phyloP scores from a whole-genome alignment of 2,888 invertebrate species.

The Cheilosia impressa region DNA sequence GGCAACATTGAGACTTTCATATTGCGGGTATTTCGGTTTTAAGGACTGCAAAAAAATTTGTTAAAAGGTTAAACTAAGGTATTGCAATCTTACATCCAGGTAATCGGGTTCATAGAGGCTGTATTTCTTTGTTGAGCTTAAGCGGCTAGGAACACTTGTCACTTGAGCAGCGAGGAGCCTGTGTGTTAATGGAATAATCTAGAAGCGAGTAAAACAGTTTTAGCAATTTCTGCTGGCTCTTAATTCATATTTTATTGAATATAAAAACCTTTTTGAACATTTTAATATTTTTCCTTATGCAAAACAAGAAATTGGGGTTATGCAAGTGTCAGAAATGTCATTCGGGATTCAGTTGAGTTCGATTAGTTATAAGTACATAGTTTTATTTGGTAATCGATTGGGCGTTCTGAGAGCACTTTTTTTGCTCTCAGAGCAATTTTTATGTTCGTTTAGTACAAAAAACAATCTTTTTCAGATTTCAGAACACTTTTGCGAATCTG shows the following conservation, averaged over 20 bases:
- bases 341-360: background rate
- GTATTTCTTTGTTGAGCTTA: conserved; percentile 63
- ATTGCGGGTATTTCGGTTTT: conserved; percentile 88
- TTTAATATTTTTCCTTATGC: background rate
- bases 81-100: conserved; percentile 86
- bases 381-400: no score
- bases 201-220: background rate
- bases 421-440: no score
- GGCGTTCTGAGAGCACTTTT: no score
- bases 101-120: conserved; percentile 89
- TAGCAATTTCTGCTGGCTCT: background rate
- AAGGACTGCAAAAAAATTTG: conserved; percentile 79
- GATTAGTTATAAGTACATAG: background rate
- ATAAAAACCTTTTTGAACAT: conserved; percentile 59
- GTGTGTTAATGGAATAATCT: conserved; percentile 47
- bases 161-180: conserved; percentile 41
- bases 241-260: conserved; percentile 10
- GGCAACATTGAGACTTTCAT: conserved; percentile 90
- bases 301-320: conserved; percentile 51
- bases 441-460: no score
- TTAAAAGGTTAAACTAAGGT: background rate
- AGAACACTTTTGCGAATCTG: no score
- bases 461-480: no score
- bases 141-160: conserved; percentile 28
- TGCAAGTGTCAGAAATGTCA: conserved; percentile 55